Evolutionary conservation across 2,888 invertebrate genomes (phyloP), one percentile per base, ranked within the genome.

Genomic region (Periphyllus acericola): DNA sequence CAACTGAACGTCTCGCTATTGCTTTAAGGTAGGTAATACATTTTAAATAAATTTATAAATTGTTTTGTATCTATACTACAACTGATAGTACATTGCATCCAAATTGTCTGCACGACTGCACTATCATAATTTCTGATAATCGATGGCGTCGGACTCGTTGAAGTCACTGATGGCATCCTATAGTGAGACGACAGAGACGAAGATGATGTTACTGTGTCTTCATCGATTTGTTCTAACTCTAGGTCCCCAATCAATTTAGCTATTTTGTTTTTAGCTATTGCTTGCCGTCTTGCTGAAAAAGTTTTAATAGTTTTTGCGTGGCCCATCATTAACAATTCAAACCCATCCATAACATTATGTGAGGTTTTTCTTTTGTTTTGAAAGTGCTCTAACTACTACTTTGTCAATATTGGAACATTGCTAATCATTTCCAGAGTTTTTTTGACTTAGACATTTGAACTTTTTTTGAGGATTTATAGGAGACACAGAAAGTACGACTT

Each of bases 181-280:
- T 55, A 55, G 78, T 79, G 79, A 79, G 79, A 80, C 36, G 80
- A 80, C 66, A 36, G 80, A 80, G 66, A 66, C 36, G 66, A 80
- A 80, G 66, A 80, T 36, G 80, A 80, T 80, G 80, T 66, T 80
- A 66, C 2, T 80, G 80, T 80, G 36, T 80, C 79, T 80, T 80
- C 80, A 66, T 80, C 66, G 66, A 80, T 66, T 80, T 66, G 36
- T 66, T 80, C 80, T 66, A 80, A 66, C 80, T 80, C 80, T 66
- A 80, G n/a, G n/a, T 80, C 66, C 34, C 36, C 36, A 17, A 80
- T 66, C 36, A 80, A 80, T 66, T 80, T 66, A 66, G 60, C 36
- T 36, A 79, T 60, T 79, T 79, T 79, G 34, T 32, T 79, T 79
- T 79, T 79, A 60, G 79, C 79, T 60, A 80, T 66, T 66, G 80